A percentile compares a stretch with the other conserved stretches of the same genome.
phyloP scores from a whole-genome alignment of 2,113 vertebrate species.

The Triplophysa rosa region DNA sequence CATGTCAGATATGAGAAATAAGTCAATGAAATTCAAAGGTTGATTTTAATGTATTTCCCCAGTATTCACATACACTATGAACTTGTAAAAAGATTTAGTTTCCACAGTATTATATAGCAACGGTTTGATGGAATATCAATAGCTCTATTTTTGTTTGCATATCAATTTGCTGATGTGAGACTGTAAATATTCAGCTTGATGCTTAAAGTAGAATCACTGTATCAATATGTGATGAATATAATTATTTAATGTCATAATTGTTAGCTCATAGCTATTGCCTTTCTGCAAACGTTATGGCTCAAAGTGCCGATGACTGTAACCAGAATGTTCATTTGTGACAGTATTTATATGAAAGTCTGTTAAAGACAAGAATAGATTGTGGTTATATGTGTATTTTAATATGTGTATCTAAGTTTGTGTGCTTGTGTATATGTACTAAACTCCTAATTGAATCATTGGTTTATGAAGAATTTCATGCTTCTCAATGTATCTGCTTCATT shows the following conservation, averaged over 20 bases:
- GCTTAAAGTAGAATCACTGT: slow-evolving; percentile 68
- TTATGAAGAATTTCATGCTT: not conserved
- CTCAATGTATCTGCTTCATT: not conserved
- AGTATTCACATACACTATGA: slow-evolving; percentile 18
- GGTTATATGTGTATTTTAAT: slow-evolving; percentile 23
- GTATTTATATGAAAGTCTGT: slow-evolving; percentile 10
- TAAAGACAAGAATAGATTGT: not conserved
- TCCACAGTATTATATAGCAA: slow-evolving; percentile 18
- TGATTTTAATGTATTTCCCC: not conserved
- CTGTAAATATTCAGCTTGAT: slow-evolving; percentile 62
- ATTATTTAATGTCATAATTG: slow-evolving; percentile 30
- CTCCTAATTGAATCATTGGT: not conserved
- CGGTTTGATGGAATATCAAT: slow-evolving; percentile 32
- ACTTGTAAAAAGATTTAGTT: not conserved
- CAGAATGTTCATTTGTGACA: not conserved
- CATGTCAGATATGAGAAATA: not conserved
- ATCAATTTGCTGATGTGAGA: slow-evolving; percentile 52
- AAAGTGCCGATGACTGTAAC: slow-evolving; percentile 1
- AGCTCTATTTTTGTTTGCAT: slow-evolving; percentile 54
- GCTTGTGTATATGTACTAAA: slow-evolving; percentile 14
- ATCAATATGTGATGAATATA: slow-evolving; percentile 62
- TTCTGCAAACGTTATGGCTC: not conserved
- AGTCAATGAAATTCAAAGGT: not conserved
- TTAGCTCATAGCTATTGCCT: not conserved
- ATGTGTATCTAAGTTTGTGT: not conserved